Evolutionary conservation across 1,140 invertebrate species (phyloP).

Genomic region (Conus betulinus): DNA sequence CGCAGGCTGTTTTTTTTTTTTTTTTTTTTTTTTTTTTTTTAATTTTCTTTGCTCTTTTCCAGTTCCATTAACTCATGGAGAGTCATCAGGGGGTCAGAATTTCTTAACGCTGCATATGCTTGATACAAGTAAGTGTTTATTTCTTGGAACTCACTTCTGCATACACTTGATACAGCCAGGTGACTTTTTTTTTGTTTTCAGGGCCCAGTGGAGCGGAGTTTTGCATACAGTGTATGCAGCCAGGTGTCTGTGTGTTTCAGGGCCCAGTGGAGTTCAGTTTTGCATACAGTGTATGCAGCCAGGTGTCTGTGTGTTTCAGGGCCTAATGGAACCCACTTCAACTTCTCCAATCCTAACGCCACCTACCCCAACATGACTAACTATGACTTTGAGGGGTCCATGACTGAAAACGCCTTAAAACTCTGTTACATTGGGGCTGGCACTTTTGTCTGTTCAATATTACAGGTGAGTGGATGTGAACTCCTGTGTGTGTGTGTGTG

Average conservation of each 20-base stretch:
- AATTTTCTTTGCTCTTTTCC: no score
- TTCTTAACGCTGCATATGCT: no score
- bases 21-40: no score
- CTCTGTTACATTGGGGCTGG: conserved; percentile 62
- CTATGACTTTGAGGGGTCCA: conserved; percentile 55
- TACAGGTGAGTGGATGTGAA: conserved; percentile 54
- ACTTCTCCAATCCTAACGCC: conserved; percentile 2
- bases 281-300: no score
- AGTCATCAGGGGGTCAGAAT: no score
- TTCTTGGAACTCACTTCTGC: no score
- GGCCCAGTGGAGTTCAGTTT: neutral
- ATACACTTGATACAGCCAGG: no score
- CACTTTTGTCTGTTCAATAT: conserved; percentile 55
- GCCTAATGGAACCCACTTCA: conserved; percentile 1
- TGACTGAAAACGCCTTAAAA: conserved; percentile 61
- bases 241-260: neutral
- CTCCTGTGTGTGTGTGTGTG: no score
- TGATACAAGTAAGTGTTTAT: no score
- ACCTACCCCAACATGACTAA: conserved; percentile 9
- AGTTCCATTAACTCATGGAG: no score
- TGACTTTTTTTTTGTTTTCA: neutral
- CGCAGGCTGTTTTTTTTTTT: no score
- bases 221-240: no score
- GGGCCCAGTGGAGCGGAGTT: conserved; percentile 29
- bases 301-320: neutral